Evolutionary conservation across 2,797 vertebrate species (phyloP), one percentile per base, ranked within the genome.

Genomic region (Numenius phaeopus): DNA sequence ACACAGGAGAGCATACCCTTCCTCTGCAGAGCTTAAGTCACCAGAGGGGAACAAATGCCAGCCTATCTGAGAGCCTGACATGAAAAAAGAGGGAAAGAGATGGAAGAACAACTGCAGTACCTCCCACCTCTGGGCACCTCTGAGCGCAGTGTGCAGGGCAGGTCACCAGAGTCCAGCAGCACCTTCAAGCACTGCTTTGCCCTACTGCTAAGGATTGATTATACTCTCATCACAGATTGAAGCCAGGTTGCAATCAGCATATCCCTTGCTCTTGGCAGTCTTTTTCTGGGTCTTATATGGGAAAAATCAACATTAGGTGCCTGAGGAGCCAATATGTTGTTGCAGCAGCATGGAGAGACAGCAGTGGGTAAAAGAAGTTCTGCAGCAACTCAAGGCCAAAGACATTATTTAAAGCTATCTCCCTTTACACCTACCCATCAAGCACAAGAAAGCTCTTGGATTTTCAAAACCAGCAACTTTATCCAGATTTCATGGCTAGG

Each of bases 101-200:
- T 49, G 22, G 29, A 85, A 57, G 8, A 66, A 69, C 30, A 65
- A 12, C 22, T 40, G 44, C 32, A 39, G 44, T 10, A 55, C 7
- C 9, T 76, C 17, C 40, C 21, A 67, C 6, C 14, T 54, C 44
- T 70, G 66, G 14, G 40, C 11, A 32, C 6, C 12, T 64, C 26
- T 42, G 24, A 72, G 40, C 2, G 1, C 27, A 87, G 54, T 1
- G 26, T 20, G 9, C 6, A 34, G 23, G 9, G 4, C 1, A 3
- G 11, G 5, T 11, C 21, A 24, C 22, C 3, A 6, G 19, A 23
- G n/a, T 19, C 32, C 67, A 73, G 26, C 18, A 79, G 18, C 18
- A 55, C 17, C 23, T 72, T 76, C 66, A 72, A 62, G 14, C 19
- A 27, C 20, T 46, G 12, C 27, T 87, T 78, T 78, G 9, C 14